Base-by-base conservation (phyloP, 1,140 invertebrate species). In the Cydia fagiglandana region DNA sequence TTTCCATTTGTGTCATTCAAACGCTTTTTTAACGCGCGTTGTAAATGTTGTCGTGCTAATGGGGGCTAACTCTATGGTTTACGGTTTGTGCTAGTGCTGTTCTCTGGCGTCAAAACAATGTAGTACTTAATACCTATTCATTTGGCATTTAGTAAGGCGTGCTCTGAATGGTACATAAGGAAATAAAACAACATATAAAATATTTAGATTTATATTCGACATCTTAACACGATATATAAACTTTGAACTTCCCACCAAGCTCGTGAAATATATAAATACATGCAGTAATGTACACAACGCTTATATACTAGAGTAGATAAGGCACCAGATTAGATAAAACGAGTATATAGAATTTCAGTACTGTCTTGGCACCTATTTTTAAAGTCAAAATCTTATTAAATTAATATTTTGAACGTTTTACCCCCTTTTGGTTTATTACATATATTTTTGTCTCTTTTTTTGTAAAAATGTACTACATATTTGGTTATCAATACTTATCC, bases 211-310 rank as follows among this genome's bases (percentile, higher is more conserved):
- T 73, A 73, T 73, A 73, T 73, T 73, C 73, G 45, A 73, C 20
- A 53, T 53, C 73, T 50, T 73, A 73, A 50, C 47, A 50, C 73
- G 20, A 53, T 13, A 73, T 53, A 73, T 53, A 73, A 73, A 73
- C 30, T 75, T 75, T 61, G 66, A 70, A 70, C 66, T 70, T 41
- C 61, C 80, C 79, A 77, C 47, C 76, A 77, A 78, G 81, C 74
- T 83, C 78, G 74, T 75, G 70, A 80, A 83, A 74, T 85, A 83
- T 86, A 90, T 91, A 91, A 91, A 91, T 88, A 91, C 81, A 88
- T 79, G 81, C 80, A 82, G 85, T 86, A 83, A 86, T 88, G 76
- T 88, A 88, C 84, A 88, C 75, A 81, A 76, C 73, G 38, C 56
- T 84, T 84, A 74, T 89, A 88, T 86, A 77, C 83, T 90, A 89